These are phyloP conservation scores for Aspidoscelis tigris DNA, from an alignment of 2,113 vertebrate genomes.

Conservation along the genomic window DNA sequence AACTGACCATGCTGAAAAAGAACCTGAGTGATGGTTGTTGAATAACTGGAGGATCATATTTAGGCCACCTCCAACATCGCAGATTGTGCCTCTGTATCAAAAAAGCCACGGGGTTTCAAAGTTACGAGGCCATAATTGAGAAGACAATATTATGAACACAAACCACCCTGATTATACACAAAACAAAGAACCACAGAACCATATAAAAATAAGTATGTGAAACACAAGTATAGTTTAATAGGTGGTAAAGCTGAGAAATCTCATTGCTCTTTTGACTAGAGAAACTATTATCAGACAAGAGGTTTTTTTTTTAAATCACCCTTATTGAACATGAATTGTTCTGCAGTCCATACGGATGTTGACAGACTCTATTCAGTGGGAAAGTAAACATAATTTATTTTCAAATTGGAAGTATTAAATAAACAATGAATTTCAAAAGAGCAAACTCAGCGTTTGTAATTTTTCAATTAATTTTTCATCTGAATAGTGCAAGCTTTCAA, in stretches of 20 bases:
- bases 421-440: constrained; percentile 42
- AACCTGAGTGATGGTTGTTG: too few relatives aligned
- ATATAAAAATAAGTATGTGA: not conserved
- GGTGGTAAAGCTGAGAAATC: not conserved
- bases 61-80: too few relatives aligned
- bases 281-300: too few relatives aligned
- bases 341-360: not conserved
- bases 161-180: not conserved
- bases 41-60: too few relatives aligned
- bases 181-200: not conserved
- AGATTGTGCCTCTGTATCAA: too few relatives aligned
- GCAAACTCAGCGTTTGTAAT: not conserved
- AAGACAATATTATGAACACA: not conserved
- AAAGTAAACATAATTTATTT: constrained; percentile 6
- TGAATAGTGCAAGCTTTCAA: constrained; percentile 35
- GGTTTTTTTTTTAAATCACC: too few relatives aligned
- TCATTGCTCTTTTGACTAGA: not conserved
- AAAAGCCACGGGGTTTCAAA: not conserved
- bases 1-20: too few relatives aligned
- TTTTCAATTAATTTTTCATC: constrained; percentile 53
- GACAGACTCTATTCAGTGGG: not conserved
- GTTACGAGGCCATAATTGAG: not conserved
- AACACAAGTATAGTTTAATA: not conserved
- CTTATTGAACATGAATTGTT: not conserved
- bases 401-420: not conserved